Conservation (phyloP, 35 echinoderm and acorn worm species). For the Ptychodera flava region DNA sequence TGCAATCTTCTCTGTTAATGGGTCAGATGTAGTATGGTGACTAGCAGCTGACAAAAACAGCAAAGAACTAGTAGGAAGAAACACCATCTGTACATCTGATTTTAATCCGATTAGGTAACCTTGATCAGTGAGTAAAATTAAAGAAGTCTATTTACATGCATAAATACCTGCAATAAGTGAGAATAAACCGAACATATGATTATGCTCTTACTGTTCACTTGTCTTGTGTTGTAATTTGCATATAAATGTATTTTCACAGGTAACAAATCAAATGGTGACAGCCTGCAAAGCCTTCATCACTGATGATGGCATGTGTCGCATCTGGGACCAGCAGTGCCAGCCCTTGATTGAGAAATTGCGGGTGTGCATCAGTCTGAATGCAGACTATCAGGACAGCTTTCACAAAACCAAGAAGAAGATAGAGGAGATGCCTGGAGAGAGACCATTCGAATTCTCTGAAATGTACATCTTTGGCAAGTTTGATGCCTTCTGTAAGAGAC, state of each 20-base stretch:
- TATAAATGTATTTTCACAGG: constrained; percentile 40
- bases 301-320: constrained; percentile 71
- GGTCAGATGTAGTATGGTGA: too few relatives aligned
- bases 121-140: too few relatives aligned
- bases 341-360: constrained; percentile 60
- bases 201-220: too few relatives aligned
- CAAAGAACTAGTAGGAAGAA: too few relatives aligned
- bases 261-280: constrained; percentile 98
- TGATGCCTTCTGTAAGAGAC: constrained; percentile 97
- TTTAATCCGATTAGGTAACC: too few relatives aligned
- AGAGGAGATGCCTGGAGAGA: constrained; percentile 73
- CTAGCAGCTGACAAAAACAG: too few relatives aligned
- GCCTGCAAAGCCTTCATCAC: constrained; percentile 97
- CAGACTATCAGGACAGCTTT: constrained; percentile 83
- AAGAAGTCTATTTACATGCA: too few relatives aligned
- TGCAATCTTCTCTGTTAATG: too few relatives aligned
- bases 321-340: constrained; percentile 88
- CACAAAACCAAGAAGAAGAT: constrained; percentile 98
- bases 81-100: too few relatives aligned
- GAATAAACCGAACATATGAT: too few relatives aligned
- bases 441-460: constrained; percentile 95
- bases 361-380: constrained; percentile 64
- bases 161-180: too few relatives aligned
- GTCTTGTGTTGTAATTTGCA: too few relatives aligned
- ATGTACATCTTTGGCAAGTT: constrained; percentile 99